Evolutionary conservation across 2,113 vertebrate species (phyloP), one percentile per base, ranked within the genome.

Genomic region (Chroicocephalus ridibundus): DNA sequence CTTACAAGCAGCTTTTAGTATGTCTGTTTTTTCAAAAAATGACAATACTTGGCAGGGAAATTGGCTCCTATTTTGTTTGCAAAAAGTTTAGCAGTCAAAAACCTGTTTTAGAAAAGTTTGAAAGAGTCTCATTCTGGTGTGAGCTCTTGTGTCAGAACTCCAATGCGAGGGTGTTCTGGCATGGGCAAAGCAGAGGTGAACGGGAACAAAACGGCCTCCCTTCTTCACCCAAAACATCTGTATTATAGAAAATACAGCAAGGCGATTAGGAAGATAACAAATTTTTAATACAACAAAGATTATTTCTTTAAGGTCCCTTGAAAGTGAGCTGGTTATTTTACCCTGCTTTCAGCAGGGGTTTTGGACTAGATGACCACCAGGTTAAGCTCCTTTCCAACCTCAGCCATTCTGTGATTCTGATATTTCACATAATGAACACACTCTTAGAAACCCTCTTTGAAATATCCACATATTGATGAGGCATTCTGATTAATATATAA

Each of bases 131-230:
- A 29, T 68, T 26, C 3, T 49, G 2, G 0, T 2, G 2, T 34
- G 31, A 47, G 6, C 24, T 82, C 15, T 55, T 61, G 1, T 69
- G 47, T 71, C 24, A 54, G n/a, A 68, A 40, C 10, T 55, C 16
- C 64, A 47, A 3, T 15, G 14, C 1, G 1, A 62, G 21, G 13
- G 4, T 29, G 24, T 21, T 85, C 34, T 65, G 15, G 20, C 22
- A 15, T 8, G 21, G 44, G 10, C 40, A 82, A 44, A 78, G 11
- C 12, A 75, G 47, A 62, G 47, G 15, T 26, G 15, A 7, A 32
- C 1, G 3, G 69, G 32, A 74, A 32, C 0, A 0, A 51, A 72
- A 20, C 0, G 0, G 2, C 8, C 18, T 77, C 5, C 11, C 21
- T 75, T 80, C 49, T 77, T 69, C 20, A 65, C 42, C 13, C 10